Percentiles rank a stretch among this genome's conserved stretches.
These are phyloP conservation scores for Poecilia wingei DNA, from an alignment of 2,797 vertebrate species.

Conservation along the genomic window DNA sequence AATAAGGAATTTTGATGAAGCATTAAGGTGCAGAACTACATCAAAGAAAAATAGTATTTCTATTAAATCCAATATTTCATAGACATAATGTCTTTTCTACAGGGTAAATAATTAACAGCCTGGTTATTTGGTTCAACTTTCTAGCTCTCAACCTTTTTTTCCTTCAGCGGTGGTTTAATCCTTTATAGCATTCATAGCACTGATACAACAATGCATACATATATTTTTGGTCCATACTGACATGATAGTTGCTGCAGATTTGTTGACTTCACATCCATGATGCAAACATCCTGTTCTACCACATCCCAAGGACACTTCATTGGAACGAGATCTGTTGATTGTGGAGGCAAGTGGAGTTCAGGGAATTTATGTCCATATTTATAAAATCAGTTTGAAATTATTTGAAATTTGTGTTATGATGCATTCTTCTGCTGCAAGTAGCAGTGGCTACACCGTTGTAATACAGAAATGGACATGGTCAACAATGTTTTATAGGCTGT, in stretches of 20 bases:
- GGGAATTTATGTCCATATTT: neutral
- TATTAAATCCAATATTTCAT: constrained; percentile 5
- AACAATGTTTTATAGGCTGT: neutral
- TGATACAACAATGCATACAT: no score
- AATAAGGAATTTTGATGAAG: constrained; percentile 7
- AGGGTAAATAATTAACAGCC: neutral
- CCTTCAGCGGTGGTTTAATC: neutral
- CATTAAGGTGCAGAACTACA: neutral
- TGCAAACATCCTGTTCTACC: neutral
- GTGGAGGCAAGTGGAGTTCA: neutral
- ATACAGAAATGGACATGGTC: neutral
- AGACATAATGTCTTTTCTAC: neutral
- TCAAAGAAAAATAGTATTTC: constrained; percentile 13
- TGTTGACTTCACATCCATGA: neutral
- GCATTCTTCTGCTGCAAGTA: neutral
- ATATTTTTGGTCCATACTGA: neutral
- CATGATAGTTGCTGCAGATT: neutral
- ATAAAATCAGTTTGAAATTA: neutral
- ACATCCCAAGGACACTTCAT: neutral
- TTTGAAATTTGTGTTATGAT: neutral
- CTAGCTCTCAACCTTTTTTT: neutral
- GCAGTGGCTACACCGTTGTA: neutral
- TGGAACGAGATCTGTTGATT: neutral
- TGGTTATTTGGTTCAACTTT: neutral
- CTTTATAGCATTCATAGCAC: neutral